phyloP scores from a whole-genome alignment of 2,888 invertebrate genomes.

The Theretra japonica region DNA sequence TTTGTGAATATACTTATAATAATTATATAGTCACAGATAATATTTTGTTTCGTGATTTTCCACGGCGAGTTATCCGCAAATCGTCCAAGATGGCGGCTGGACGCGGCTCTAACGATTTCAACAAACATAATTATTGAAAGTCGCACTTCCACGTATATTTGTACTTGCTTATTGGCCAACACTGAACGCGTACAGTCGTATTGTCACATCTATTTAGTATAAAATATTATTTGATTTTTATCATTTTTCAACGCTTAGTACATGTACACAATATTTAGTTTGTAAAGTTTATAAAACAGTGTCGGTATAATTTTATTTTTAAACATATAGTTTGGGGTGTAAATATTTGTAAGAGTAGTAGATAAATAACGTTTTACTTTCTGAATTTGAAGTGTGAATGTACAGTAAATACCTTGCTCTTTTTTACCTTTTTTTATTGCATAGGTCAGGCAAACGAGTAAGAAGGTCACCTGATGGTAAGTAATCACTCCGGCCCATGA shows the following conservation, averaged over 20 bases:
- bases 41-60: conserved; percentile 53
- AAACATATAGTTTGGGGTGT: conserved; percentile 20
- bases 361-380: not conserved
- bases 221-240: conserved; percentile 46
- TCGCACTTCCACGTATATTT: conserved; percentile 75
- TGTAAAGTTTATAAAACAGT: conserved; percentile 35
- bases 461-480: too few relatives aligned
- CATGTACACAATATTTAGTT: conserved; percentile 46
- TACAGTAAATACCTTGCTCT: too few relatives aligned
- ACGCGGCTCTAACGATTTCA: conserved; percentile 67
- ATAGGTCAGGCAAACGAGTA: too few relatives aligned
- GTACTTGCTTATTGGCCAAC: conserved; percentile 76
- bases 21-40: conserved; percentile 22
- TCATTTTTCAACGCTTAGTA: conserved; percentile 54
- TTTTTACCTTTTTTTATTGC: too few relatives aligned
- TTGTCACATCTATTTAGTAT: conserved; percentile 58
- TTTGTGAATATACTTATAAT: conserved; percentile 17
- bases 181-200: conserved; percentile 50
- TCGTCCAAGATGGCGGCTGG: conserved; percentile 63
- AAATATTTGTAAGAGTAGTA: conserved; percentile 31
- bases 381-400: not conserved
- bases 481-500: too few relatives aligned
- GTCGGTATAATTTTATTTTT: conserved; percentile 38
- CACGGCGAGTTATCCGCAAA: conserved; percentile 50
- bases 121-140: conserved; percentile 83